phyloP scores from a whole-genome alignment of 2,888 invertebrate species.

The Aporophyla lueneburgensis region DNA sequence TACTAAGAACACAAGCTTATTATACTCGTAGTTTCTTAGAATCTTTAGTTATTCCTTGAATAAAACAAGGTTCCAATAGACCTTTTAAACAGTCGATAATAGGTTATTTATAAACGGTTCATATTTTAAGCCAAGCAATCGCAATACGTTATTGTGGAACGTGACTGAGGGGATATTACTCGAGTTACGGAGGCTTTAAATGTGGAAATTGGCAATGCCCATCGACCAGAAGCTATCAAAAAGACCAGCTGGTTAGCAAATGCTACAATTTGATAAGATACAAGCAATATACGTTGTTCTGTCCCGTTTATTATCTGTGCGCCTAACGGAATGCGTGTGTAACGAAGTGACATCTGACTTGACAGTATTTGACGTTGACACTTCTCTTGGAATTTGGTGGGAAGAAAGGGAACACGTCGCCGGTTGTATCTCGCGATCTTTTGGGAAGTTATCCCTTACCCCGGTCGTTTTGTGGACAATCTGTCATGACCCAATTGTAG shows the following conservation, averaged over 20 bases:
- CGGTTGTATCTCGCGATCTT: too few species aligned
- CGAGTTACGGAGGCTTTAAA: constrained; percentile 31
- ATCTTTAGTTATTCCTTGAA: background rate
- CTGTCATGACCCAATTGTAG: too few species aligned
- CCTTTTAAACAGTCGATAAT: constrained; percentile 38
- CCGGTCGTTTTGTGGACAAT: too few species aligned
- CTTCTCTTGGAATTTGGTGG: too few species aligned
- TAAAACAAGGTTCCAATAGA: background rate
- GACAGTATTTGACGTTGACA: too few species aligned
- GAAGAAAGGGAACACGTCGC: too few species aligned
- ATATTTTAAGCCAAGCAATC: constrained; percentile 50
- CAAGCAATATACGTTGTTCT: too few species aligned
- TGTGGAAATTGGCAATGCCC: constrained; percentile 16
- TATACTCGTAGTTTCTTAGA: background rate
- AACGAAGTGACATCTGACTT: too few species aligned
- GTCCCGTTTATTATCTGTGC: too few species aligned
- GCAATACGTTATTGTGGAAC: constrained; percentile 52
- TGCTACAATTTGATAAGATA: background rate
- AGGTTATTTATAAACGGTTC: constrained; percentile 50
- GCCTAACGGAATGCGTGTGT: too few species aligned
- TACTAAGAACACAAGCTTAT: background rate
- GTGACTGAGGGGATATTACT: constrained; percentile 53
- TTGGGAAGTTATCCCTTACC: too few species aligned
- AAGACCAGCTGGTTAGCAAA: background rate
- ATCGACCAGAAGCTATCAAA: background rate